Evolutionary conservation across 2,888 invertebrate species (phyloP), one percentile per base, ranked within the genome.

Genomic region (Drosophila prolongata): DNA sequence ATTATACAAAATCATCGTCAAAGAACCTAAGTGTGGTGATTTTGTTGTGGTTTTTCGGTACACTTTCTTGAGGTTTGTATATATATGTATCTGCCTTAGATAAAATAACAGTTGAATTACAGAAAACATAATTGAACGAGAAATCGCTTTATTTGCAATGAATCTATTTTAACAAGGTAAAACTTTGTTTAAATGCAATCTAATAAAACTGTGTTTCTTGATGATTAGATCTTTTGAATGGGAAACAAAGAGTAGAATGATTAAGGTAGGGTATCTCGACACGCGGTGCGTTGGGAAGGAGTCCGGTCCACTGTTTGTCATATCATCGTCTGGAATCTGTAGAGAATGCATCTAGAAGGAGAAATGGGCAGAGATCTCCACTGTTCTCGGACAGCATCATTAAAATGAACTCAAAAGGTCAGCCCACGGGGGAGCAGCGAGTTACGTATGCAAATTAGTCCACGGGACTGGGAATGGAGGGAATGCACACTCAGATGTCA

Each of bases 371-470:
- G 27, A 27, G 57, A 73, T 65, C 55, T 73, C 46, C 19, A 10
- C 46, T 43, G 55, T 73, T 34, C 46, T 42, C 19, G 67, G 70
- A 72, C 86, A 70, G 79, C 88, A 80, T 86, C 80, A 86, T 86
- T 88, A 88, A 78, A 76, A 49, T 37, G 19, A 43, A 56, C 46
- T 66, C 52, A 44, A 42, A 46, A 58, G 55, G 46, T 50, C 70
- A 69, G 44, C 13, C 37, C 24, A 34, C 24, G 46, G 30, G 27
- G 40, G 34, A 35, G 42, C 38, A 54, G 35, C 38, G 59, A 34
- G 58, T 49, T 77, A 64, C 52, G 67, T 77, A 88, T 88, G 89
- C 79, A 85, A 85, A 85, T 88, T 88, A 85, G 87, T 77, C 54
- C 47, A 34, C 47, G 42, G 49, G 42, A 2, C 16, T 49, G 59